Percentiles rank a stretch among this genome's conserved stretches.
These are phyloP conservation scores for Harpagus bidentatus DNA, from an alignment of 2,113 vertebrate species.

Conservation along the genomic window DNA sequence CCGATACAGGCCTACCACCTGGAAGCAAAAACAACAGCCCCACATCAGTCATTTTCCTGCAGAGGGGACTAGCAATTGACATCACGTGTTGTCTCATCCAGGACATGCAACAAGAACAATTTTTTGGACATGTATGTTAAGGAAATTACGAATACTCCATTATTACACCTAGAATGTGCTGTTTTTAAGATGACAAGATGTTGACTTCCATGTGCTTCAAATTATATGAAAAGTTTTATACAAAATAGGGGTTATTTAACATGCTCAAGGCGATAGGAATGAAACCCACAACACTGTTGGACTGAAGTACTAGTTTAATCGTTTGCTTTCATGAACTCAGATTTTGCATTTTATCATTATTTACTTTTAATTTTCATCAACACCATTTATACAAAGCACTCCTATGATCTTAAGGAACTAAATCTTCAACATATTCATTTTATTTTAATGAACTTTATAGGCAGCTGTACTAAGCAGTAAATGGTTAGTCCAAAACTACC, in stretches of 20 bases:
- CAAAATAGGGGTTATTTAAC: background rate
- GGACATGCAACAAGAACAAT: background rate
- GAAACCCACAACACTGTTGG: background rate
- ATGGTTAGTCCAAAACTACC: background rate
- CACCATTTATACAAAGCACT: background rate
- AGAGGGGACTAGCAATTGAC: background rate
- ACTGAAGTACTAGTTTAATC: background rate
- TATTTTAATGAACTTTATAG: background rate
- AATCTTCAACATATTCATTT: background rate
- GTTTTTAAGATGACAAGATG: background rate
- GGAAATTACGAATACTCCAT: background rate
- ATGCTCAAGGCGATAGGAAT: background rate
- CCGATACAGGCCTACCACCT: slow-evolving; percentile 98
- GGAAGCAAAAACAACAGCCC: slow-evolving; percentile 18
- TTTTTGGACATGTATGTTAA: accelerated
- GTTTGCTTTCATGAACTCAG: background rate
- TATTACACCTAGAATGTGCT: background rate
- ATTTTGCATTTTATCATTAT: background rate
- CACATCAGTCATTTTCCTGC: background rate
- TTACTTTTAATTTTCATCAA: background rate
- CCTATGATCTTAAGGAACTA: background rate
- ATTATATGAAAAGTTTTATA: background rate
- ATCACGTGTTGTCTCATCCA: accelerated
- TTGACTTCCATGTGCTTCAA: background rate
- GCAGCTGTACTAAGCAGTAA: background rate